phyloP scores from a whole-genome alignment of 2,888 invertebrate genomes.

The Tupiocoris notatus region DNA sequence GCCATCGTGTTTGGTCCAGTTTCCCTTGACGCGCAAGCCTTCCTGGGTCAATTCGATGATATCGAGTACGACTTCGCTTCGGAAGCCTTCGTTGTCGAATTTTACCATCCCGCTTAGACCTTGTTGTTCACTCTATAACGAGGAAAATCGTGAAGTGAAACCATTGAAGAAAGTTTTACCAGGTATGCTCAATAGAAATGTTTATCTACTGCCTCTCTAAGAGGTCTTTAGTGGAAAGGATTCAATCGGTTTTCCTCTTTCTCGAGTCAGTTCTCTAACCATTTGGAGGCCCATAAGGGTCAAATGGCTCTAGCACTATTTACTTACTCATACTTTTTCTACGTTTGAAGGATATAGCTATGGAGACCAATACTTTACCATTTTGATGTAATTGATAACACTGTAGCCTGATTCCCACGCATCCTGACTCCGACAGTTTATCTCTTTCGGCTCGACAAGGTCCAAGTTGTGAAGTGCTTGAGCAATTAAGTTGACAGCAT shows the following conservation, averaged over 20 bases:
- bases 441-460: slow-evolving; percentile 48
- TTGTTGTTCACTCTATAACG: slow-evolving; percentile 52
- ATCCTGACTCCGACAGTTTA: slow-evolving; percentile 53
- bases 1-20: slow-evolving; percentile 53
- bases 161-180: neutral
- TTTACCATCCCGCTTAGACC: slow-evolving; percentile 55
- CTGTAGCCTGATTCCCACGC: slow-evolving; percentile 80
- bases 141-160: neutral
- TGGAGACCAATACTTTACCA: no score
- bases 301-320: no score
- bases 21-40: slow-evolving; percentile 54
- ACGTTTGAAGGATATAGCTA: no score
- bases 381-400: slow-evolving; percentile 77
- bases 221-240: no score
- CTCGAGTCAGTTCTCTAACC: no score
- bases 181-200: neutral
- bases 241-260: neutral
- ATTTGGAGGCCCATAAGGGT: no score
- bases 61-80: slow-evolving; percentile 55
- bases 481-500: slow-evolving; percentile 59
- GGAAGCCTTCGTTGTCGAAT: slow-evolving; percentile 55
- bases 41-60: slow-evolving; percentile 55
- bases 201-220: neutral
- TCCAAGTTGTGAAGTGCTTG: slow-evolving; percentile 55
- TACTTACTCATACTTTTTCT: no score